Evolutionary conservation across 2,113 vertebrate species (phyloP).

Genomic region (Donacobius atricapilla): DNA sequence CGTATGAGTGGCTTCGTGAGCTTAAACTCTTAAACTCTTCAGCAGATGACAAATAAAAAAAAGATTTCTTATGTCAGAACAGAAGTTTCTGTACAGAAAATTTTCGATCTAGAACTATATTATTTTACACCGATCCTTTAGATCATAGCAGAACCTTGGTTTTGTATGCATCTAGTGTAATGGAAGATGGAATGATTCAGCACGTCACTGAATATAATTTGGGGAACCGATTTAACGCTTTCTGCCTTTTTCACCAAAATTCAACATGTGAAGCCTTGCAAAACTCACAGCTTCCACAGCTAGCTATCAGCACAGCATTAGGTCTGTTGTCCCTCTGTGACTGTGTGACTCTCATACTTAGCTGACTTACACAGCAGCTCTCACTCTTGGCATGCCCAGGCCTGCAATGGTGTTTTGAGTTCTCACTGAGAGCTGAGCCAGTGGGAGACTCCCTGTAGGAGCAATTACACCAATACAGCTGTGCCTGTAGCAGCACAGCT

Average conservation of each 20-base stretch:
- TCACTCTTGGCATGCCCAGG: neutral
- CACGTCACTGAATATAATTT: neutral
- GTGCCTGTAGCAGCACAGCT: neutral
- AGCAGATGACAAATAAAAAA: neutral
- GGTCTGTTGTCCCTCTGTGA: neutral
- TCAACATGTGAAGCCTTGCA: neutral
- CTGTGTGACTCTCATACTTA: neutral
- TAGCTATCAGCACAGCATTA: neutral
- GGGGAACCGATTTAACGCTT: neutral
- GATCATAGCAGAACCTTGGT: neutral
- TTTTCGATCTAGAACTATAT: neutral
- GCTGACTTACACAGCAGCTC: neutral
- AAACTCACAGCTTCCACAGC: neutral
- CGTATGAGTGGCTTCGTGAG: neutral
- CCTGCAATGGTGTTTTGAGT: neutral
- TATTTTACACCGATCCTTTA: neutral
- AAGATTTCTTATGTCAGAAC: neutral
- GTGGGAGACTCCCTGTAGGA: neutral
- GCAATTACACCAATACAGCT: neutral
- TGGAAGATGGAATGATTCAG: neutral
- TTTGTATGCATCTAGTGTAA: neutral
- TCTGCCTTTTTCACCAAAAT: neutral
- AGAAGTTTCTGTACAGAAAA: neutral
- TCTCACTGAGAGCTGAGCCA: neutral
- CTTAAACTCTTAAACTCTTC: neutral